A percentile compares a stretch with the other conserved stretches of the same genome.
phyloP scores from a whole-genome alignment of 1,140 invertebrate species.

The Drosophila athabasca region DNA sequence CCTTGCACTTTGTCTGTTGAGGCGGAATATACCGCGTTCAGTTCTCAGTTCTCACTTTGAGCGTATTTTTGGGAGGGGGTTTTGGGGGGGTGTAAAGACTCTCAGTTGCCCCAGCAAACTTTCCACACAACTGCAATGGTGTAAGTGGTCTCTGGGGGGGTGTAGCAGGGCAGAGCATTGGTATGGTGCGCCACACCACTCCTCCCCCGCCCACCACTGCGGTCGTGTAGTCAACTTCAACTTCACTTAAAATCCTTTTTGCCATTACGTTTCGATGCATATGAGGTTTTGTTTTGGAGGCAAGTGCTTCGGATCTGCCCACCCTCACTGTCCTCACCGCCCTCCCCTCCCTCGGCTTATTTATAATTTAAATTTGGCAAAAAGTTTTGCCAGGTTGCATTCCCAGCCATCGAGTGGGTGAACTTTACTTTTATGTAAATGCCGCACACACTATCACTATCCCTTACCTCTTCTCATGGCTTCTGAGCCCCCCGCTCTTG shows the following conservation, averaged over 20 bases:
- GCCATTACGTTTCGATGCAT: conserved; percentile 81
- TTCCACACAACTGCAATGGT: conserved; percentile 60
- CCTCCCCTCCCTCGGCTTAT: conserved; percentile 56
- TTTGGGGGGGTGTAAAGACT: no score
- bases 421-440: conserved; percentile 82
- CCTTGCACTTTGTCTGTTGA: conserved; percentile 78
- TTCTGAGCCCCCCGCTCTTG: not conserved
- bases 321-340: not conserved
- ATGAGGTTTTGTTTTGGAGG: conserved; percentile 78
- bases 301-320: conserved; percentile 18
- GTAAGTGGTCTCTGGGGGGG: conserved; percentile 65
- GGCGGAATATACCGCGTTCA: conserved; percentile 73
- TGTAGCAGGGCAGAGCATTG: conserved; percentile 8
- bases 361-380: conserved; percentile 82
- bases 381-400: conserved; percentile 77
- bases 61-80: conserved; percentile 57
- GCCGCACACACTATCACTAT: conserved; percentile 52
- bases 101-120: conserved; percentile 44
- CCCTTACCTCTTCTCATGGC: not conserved
- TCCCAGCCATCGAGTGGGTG: conserved; percentile 75
- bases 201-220: conserved; percentile 36
- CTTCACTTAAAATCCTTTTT: conserved; percentile 82
- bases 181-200: conserved; percentile 4
- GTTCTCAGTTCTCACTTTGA: conserved; percentile 68
- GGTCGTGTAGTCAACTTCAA: conserved; percentile 81